Evolutionary conservation across 2,888 invertebrate species (phyloP).

Genomic region (Calameuta idolon): DNA sequence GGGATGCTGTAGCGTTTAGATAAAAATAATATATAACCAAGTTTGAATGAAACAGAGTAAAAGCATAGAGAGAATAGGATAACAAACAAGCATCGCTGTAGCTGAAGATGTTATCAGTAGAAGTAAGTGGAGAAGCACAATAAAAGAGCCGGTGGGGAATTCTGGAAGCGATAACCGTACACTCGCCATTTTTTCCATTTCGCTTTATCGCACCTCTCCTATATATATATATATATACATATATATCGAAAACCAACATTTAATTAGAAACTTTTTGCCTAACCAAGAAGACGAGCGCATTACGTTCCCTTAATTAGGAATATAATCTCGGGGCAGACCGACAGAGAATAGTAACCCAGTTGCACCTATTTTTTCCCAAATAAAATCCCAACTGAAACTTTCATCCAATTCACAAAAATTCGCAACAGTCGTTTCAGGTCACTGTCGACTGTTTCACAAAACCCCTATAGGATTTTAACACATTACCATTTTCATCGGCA

Average conservation of each 20-base stretch:
- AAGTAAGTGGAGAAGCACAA: conserved; percentile 13
- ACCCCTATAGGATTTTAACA: not conserved
- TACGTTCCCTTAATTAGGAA: conserved; percentile 35
- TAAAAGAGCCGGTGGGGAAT: conserved; percentile 22
- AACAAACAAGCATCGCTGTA: conserved; percentile 18
- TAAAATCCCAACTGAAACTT: not conserved
- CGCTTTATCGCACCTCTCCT: conserved; percentile 24
- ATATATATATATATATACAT: conserved; percentile 21
- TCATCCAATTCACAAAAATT: not conserved
- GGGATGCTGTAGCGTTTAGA: conserved; percentile 12
- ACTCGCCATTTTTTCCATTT: conserved; percentile 3
- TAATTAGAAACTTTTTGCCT: conserved; percentile 35
- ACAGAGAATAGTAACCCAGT: conserved; percentile 9
- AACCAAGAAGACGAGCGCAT: not conserved
- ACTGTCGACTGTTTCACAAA: not conserved
- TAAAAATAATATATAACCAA: conserved; percentile 16
- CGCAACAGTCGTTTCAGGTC: not conserved
- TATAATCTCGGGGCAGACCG: conserved; percentile 27
- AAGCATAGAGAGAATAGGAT: conserved; percentile 13
- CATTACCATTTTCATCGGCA: not conserved
- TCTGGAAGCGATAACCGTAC: conserved; percentile 23
- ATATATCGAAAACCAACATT: conserved; percentile 30
- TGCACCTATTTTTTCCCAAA: conserved; percentile 6
- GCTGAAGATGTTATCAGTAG: conserved; percentile 24
- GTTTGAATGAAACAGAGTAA: conserved; percentile 1